These are phyloP conservation scores for Agriopis aurantiaria DNA, from an alignment of 2,888 invertebrate species.

Conservation along the genomic window DNA sequence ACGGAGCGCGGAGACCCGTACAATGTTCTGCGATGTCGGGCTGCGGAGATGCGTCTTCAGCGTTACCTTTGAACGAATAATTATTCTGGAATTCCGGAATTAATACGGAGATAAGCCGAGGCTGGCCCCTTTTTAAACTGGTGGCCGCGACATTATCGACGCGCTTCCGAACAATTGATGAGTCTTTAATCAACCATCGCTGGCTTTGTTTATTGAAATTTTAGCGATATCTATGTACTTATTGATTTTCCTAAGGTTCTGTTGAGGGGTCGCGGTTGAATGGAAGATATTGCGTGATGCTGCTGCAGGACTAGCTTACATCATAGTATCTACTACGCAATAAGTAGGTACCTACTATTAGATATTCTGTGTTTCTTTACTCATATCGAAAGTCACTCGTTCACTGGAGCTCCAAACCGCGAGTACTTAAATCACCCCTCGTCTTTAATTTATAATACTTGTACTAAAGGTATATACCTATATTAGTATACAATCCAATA, in stretches of 20 bases:
- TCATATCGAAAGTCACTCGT: too few species aligned
- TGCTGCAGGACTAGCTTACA: too few species aligned
- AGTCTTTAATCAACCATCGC: conserved; percentile 55
- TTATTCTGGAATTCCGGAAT: conserved; percentile 81
- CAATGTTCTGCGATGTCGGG: conserved; percentile 63
- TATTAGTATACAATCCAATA: background rate
- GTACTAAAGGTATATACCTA: too few species aligned
- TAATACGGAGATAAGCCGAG: conserved; percentile 78
- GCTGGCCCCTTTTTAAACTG: conserved; percentile 56
- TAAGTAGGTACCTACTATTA: too few species aligned
- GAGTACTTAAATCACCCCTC: too few species aligned
- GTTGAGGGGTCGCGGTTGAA: background rate
- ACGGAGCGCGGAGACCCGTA: conserved; percentile 47
- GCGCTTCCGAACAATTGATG: conserved; percentile 58
- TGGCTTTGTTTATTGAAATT: conserved; percentile 45
- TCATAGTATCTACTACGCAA: too few species aligned
- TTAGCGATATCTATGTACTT: conserved; percentile 36
- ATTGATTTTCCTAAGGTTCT: conserved; percentile 17
- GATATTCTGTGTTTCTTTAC: too few species aligned
- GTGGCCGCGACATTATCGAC: conserved; percentile 54
- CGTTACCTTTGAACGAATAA: conserved; percentile 81
- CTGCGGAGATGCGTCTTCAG: conserved; percentile 67
- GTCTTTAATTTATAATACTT: too few species aligned
- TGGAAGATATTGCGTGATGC: background rate
- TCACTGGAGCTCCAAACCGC: too few species aligned